phyloP scores from a whole-genome alignment of 1,140 invertebrate species.

The Drosophila athabasca region DNA sequence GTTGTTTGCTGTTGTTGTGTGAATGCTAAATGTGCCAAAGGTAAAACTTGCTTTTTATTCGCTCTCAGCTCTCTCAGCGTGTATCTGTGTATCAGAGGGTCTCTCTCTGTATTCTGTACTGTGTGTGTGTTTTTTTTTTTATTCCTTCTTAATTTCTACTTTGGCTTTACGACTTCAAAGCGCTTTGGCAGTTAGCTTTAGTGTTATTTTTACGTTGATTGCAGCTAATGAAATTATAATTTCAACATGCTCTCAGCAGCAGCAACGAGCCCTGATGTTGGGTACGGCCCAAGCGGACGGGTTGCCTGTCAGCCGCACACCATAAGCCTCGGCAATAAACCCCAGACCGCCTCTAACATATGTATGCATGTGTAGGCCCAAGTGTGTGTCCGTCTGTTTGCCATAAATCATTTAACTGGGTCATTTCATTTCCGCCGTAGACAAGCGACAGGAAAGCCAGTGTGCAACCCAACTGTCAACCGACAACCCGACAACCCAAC shows the following conservation, averaged over 20 bases:
- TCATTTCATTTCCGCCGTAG: constrained; percentile 78
- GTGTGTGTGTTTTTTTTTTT: constrained; percentile 3
- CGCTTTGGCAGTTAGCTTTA: constrained; percentile 69
- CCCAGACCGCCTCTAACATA: constrained; percentile 15
- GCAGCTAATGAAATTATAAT: constrained; percentile 82
- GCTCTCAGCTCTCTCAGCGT: constrained; percentile 28
- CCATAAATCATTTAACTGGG: constrained; percentile 81
- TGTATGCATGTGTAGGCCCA: constrained; percentile 1
- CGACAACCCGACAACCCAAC: constrained; percentile 21
- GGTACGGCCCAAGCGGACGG: neutral
- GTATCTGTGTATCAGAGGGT: constrained; percentile 30
- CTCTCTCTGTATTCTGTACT: neutral
- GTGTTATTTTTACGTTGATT: constrained; percentile 81
- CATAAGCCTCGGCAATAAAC: constrained; percentile 52
- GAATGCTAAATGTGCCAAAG: constrained; percentile 66
- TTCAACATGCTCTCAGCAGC: constrained; percentile 60
- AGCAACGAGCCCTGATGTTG: constrained; percentile 38
- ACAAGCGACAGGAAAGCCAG: constrained; percentile 70
- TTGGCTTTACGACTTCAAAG: constrained; percentile 76
- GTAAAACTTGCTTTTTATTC: constrained; percentile 74
- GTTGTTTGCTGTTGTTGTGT: constrained; percentile 29
- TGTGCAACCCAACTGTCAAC: constrained; percentile 61
- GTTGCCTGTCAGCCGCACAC: constrained; percentile 41
- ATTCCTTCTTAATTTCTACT: constrained; percentile 69
- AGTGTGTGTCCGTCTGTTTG: constrained; percentile 19